These are phyloP conservation scores for Drosophila kurseongensis DNA, from an alignment of 1,140 invertebrate genomes.

Conservation along the genomic window DNA sequence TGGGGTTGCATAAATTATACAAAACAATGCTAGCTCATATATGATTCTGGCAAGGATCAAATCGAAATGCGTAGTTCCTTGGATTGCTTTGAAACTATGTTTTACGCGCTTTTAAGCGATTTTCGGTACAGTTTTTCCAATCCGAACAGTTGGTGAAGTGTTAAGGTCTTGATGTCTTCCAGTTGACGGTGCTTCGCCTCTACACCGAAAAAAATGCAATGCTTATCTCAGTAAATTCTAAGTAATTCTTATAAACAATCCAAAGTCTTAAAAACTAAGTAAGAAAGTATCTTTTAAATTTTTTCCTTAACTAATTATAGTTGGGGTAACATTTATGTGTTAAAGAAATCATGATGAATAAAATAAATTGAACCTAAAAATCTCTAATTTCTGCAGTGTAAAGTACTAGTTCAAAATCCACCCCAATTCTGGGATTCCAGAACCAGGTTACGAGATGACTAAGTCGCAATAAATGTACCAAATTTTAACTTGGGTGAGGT, in stretches of 20 bases:
- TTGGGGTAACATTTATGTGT: too few species aligned
- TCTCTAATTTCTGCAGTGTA: conserved; percentile 27
- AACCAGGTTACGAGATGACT: conserved; percentile 43
- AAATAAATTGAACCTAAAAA: not conserved
- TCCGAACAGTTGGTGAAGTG: conserved; percentile 46
- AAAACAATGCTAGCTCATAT: conserved; percentile 29
- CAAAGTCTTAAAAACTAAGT: too few species aligned
- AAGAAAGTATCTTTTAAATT: too few species aligned
- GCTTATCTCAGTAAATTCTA: too few species aligned
- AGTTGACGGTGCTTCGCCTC: conserved; percentile 1
- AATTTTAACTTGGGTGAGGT: conserved; percentile 50
- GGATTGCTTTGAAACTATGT: conserved; percentile 69
- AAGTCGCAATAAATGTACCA: conserved; percentile 74
- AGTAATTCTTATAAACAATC: too few species aligned
- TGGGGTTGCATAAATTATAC: conserved; percentile 76
- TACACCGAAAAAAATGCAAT: not conserved
- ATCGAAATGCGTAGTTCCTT: conserved; percentile 61
- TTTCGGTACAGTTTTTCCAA: conserved; percentile 65
- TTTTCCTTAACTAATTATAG: too few species aligned
- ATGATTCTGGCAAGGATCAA: conserved; percentile 36
- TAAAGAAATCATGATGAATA: too few species aligned
- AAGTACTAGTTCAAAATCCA: conserved; percentile 45
- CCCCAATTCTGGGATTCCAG: conserved; percentile 37
- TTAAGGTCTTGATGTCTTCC: conserved; percentile 5
- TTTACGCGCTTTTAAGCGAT: conserved; percentile 68